Evolutionary conservation across 2,888 invertebrate genomes (phyloP), one percentile per base, ranked within the genome.

Genomic region (Agelastica alni): DNA sequence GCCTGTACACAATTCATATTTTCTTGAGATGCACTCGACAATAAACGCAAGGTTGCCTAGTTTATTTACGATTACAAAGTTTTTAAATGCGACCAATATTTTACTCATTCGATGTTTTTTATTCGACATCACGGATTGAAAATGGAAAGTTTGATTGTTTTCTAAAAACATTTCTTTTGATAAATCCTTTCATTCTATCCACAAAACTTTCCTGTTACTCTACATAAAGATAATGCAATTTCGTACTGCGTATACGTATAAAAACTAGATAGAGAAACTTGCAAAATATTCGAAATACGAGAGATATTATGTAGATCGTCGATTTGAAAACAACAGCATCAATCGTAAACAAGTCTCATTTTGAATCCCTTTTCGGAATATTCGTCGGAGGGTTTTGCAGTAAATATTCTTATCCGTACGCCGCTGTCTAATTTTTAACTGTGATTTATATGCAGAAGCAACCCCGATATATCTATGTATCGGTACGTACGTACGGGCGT

Each of bases 381-480:
- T 55, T 55, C 51, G 55, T 51, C 31, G 44, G 44, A 44, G 26
- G 30, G 30, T 28, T 41, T 9, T 32, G 45, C 37, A 46, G 51
- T 55, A 55, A 55, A 55, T 51, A 51, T 51, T 39, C 46, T 55
- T 51, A 51, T 55, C 55, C 51, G 45, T 43, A 52, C 60, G 57
- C 55, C 60, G 46, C 60, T 60, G 60, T 49, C 32, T 37, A 37
- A 60, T 56, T 60, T 60, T 57, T 52, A 49, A 47, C 43, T 47
- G 53, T 43, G 51, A 60, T 60, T 52, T 58, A n/a, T n/a, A 60
- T 55, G 55, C 55, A 55, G 57, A 39, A 58, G 51, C 37, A 44
- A 44, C 53, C 56, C 49, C 52, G 53, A 51, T 44, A 53, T 58
- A 43, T 43, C 34, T 49, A 53, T 45, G 49, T 47, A 57, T 53